A percentile compares a stretch with the other conserved stretches of the same genome.
phyloP scores from a whole-genome alignment of 2,888 invertebrate genomes.

The Caenorhabditis zanzibari region DNA sequence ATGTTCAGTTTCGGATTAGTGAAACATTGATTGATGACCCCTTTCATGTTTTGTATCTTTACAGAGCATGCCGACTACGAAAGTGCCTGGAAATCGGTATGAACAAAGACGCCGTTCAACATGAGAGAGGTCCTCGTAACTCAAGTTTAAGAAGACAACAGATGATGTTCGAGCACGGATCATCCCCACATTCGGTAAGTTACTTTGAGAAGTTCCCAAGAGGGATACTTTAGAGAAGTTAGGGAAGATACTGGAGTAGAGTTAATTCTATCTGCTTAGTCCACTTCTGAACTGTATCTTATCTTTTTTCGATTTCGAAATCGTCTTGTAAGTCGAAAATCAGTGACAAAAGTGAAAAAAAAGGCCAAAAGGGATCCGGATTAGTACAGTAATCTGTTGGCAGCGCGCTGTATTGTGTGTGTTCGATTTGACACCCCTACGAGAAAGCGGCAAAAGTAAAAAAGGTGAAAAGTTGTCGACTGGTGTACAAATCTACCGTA shows the following conservation, averaged over 20 bases:
- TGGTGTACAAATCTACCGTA: slow-evolving; percentile 38
- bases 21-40: slow-evolving; percentile 30
- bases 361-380: slow-evolving; percentile 1
- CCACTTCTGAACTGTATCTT: neutral
- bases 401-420: slow-evolving; percentile 13
- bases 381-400: slow-evolving; percentile 47
- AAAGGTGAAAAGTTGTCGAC: slow-evolving; percentile 54
- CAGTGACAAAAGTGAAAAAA: slow-evolving; percentile 32
- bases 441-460: slow-evolving; percentile 42
- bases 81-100: slow-evolving; percentile 95
- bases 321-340: slow-evolving; percentile 31
- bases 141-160: slow-evolving; percentile 91
- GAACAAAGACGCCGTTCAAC: slow-evolving; percentile 95
- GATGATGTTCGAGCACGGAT: slow-evolving; percentile 60
- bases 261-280: neutral
- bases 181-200: slow-evolving; percentile 65
- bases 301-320: slow-evolving; percentile 2
- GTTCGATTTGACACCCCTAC: slow-evolving; percentile 30
- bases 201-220: slow-evolving; percentile 6
- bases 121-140: slow-evolving; percentile 91
- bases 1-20: neutral
- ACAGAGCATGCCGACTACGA: slow-evolving; percentile 91
- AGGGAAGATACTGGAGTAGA: neutral
- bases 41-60: slow-evolving; percentile 18
- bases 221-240: neutral